A percentile compares a stretch with the other conserved stretches of the same genome.
These are phyloP conservation scores for Mormyrops attenuatus DNA, from an alignment of 2,797 vertebrate genomes.

Conservation along the genomic window DNA sequence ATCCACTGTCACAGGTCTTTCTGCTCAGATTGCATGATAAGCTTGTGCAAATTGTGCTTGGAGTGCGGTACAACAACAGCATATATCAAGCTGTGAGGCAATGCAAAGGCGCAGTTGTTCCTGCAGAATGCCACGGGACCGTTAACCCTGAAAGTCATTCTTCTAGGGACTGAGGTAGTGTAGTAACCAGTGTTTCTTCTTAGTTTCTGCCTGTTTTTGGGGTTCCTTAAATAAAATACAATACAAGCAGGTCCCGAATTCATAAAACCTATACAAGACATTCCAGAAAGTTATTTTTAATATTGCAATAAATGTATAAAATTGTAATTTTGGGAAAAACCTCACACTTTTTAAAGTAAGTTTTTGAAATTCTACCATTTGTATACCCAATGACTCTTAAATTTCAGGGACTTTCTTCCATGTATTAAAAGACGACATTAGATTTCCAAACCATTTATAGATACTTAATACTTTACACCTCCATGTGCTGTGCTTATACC, in stretches of 20 bases:
- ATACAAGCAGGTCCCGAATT: neutral
- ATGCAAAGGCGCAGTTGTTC: neutral
- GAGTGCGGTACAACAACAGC: neutral
- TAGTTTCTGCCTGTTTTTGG: neutral
- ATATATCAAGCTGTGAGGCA: neutral
- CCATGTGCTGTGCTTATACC: neutral
- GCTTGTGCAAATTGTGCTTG: neutral
- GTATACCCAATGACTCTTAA: neutral
- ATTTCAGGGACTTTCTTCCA: neutral
- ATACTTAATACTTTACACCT: neutral
- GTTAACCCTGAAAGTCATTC: neutral
- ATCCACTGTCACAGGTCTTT: neutral
- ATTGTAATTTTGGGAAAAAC: neutral
- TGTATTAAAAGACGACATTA: neutral
- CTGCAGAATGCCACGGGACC: neutral
- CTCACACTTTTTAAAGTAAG: neutral
- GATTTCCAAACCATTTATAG: neutral
- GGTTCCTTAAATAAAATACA: neutral
- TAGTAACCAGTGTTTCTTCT: neutral
- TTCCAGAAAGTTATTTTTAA: neutral
- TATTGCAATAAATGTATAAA: neutral
- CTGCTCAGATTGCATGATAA: slow-evolving; percentile 6
- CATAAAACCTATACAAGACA: neutral
- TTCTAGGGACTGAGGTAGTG: neutral
- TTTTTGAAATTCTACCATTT: neutral